These are phyloP conservation scores for Varecia variegata DNA, from an alignment of 2,797 vertebrate species.

Conservation along the genomic window DNA sequence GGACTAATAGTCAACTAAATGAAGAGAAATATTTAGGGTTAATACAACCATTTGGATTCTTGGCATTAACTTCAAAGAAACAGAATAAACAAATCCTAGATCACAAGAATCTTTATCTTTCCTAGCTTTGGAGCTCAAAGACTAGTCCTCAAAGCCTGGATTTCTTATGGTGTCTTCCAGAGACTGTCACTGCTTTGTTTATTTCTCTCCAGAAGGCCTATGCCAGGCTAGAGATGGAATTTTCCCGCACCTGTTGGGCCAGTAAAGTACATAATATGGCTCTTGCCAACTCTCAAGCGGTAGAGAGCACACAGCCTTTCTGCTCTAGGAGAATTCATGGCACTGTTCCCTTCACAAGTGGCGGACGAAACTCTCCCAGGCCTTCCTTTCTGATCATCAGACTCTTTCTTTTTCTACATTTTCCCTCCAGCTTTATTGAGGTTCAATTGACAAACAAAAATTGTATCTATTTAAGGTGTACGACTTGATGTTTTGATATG, in stretches of 20 bases:
- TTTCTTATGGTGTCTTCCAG: constrained; percentile 13
- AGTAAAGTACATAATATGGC: background rate
- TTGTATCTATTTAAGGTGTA: background rate
- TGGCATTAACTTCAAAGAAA: constrained; percentile 71
- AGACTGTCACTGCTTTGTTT: background rate
- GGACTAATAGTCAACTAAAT: background rate
- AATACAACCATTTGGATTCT: constrained; percentile 58
- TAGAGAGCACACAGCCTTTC: background rate
- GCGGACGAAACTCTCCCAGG: background rate
- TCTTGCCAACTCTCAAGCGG: background rate
- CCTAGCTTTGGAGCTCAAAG: constrained; percentile 42
- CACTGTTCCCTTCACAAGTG: background rate
- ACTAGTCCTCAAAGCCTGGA: constrained; percentile 25
- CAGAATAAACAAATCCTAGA: constrained; percentile 54
- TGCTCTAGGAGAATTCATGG: background rate
- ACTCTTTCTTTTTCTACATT: background rate
- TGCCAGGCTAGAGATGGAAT: background rate
- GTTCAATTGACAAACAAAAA: background rate
- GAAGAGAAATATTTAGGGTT: background rate
- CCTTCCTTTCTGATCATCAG: background rate
- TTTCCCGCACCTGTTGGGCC: constrained; percentile 49
- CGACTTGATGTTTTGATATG: background rate
- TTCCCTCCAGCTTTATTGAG: background rate
- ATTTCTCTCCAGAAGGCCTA: constrained; percentile 50
- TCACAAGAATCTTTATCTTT: constrained; percentile 51